Percentiles rank a stretch among this genome's conserved stretches.
phyloP scores from a whole-genome alignment of 1,140 invertebrate genomes.

The Drosophila ogumai region DNA sequence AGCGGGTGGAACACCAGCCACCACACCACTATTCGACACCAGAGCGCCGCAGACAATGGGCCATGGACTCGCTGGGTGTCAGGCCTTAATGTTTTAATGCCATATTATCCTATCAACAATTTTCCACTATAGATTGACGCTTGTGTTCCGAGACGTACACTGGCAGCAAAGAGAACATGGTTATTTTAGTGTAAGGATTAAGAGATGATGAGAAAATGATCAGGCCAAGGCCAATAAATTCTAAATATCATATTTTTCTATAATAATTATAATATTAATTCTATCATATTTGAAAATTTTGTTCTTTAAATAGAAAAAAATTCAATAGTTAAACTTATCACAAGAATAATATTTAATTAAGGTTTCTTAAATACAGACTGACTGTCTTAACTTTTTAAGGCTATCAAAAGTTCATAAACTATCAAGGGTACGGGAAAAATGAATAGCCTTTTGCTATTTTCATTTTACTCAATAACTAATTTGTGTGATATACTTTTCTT shows the following conservation, averaged over 20 bases:
- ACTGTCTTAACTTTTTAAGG: too few relatives aligned
- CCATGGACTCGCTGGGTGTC: constrained; percentile 31
- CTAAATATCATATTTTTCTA: too few relatives aligned
- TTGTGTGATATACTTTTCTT: background rate
- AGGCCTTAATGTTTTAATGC: constrained; percentile 72
- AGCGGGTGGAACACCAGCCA: background rate
- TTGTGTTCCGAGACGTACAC: constrained; percentile 13
- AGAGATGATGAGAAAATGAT: background rate
- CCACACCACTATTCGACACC: constrained; percentile 15
- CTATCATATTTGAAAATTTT: background rate
- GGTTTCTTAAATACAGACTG: too few relatives aligned
- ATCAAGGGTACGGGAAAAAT: background rate
- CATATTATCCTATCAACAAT: constrained; percentile 77
- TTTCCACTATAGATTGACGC: constrained; percentile 48
- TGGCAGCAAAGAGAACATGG: background rate
- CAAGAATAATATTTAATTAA: too few relatives aligned
- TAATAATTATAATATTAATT: background rate
- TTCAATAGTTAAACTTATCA: too few relatives aligned
- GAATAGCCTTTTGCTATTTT: background rate
- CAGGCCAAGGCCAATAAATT: too few relatives aligned
- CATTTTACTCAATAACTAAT: background rate
- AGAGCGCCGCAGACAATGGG: constrained; percentile 30
- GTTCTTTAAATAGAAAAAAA: background rate
- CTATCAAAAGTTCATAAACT: background rate
- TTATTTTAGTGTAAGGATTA: background rate